These are phyloP conservation scores for Poeciliopsis infans DNA, from an alignment of 2,797 vertebrate genomes.

Conservation along the genomic window DNA sequence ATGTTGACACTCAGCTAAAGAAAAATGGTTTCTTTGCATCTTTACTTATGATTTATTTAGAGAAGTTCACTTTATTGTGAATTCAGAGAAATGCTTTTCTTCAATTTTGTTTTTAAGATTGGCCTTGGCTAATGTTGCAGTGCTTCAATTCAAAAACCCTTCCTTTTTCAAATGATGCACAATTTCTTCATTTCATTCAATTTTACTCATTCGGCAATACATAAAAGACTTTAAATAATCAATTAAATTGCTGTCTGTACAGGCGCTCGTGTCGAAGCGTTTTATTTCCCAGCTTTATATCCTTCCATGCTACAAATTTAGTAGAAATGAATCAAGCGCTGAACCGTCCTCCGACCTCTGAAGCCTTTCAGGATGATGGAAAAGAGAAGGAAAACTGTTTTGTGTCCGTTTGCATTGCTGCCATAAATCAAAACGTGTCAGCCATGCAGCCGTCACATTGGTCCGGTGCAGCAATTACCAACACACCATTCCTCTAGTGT, in stretches of 20 bases:
- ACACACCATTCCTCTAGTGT: constrained; percentile 7
- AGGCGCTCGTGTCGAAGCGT: neutral
- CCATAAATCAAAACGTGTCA: constrained; percentile 66
- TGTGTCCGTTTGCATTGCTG: constrained; percentile 28
- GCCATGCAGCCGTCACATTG: constrained; percentile 46
- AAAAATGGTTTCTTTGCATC: neutral
- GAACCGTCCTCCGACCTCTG: constrained; percentile 43
- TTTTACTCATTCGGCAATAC: neutral
- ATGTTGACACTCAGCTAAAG: constrained; percentile 5
- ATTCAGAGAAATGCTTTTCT: neutral
- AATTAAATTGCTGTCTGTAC: neutral
- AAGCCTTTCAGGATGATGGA: constrained; percentile 42
- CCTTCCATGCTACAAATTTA: constrained; percentile 18
- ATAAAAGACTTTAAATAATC: neutral
- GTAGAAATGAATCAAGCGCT: constrained; percentile 52
- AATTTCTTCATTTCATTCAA: neutral
- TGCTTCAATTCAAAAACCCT: neutral
- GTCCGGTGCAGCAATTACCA: constrained; percentile 65
- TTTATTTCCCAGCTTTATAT: constrained; percentile 12
- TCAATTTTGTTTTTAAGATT: neutral
- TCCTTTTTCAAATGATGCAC: neutral
- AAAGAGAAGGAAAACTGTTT: constrained; percentile 41
- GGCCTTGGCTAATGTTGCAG: neutral
- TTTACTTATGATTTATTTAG: neutral
- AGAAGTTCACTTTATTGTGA: neutral